Evolutionary conservation across 2,797 vertebrate species (phyloP), one percentile per base, ranked within the genome.

Genomic region (Crypturellus tataupa): DNA sequence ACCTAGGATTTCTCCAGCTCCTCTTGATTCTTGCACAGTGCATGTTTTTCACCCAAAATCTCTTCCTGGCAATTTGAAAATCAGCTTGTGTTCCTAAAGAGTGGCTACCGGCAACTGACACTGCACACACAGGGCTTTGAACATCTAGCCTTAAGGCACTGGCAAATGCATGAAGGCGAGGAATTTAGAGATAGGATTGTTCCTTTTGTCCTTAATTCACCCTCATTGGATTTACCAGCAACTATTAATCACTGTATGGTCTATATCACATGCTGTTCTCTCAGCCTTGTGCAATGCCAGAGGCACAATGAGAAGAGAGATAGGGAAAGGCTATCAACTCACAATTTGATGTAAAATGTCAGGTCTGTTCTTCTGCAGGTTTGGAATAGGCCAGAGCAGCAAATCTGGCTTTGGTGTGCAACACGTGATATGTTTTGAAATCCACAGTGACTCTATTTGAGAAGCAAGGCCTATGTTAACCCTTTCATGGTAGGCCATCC

Each of bases 121-220:
- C 58, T 56, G 51, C 53, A 73, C 31, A 46, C 16, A 46, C 16
- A 23, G 31, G 62, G 24, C 83, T 92, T 91, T 95, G 85, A 95
- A 92, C 73, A 75, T 69, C 58, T 84, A 82, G 78, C 90, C 80
- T 31, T 46, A 73, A 85, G 93, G 71, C 90, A 83, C 44, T 76
- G 24, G 42, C 11, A 91, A 90, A 78, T 75, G 58, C 37, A 81
- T 23, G 63, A 87, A 96, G 81, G 39, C 2, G 5, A 85, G 64
- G 42, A 94, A 82, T 86, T 51, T 65, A 86, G 60, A 64, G 46
- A 58, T 67, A 80, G 82, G 25, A 53, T 82, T 78, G 51, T 55
- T 95, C 81, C 33, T 93, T 94, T 95, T 91, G 91, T 95, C 79
- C 89, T 91, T 85, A 90, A 75, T 80, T 95, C 78, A 94, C 47